Evolutionary conservation across 2,113 vertebrate genomes (phyloP).

Genomic region (Alethe castanea): DNA sequence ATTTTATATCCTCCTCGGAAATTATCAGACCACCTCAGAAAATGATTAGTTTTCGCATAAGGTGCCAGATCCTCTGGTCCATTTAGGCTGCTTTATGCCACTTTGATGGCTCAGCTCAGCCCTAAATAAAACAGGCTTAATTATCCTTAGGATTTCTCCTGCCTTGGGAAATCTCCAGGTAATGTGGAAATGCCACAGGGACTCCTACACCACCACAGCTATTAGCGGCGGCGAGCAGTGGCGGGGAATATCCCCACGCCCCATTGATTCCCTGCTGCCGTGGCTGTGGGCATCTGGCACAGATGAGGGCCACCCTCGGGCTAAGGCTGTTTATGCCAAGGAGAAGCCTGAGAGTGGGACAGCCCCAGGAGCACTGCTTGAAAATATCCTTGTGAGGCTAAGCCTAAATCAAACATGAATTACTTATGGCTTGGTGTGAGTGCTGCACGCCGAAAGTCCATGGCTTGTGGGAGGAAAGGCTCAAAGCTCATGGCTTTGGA

Average conservation of each 20-base stretch:
- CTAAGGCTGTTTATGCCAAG: constrained; percentile 36
- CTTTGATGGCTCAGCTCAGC: constrained; percentile 59
- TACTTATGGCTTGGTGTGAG: background rate
- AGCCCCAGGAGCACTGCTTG: background rate
- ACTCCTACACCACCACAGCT: constrained; percentile 50
- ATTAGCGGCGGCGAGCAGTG: background rate
- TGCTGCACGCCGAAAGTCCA: background rate
- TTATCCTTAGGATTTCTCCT: constrained; percentile 68
- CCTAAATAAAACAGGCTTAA: constrained; percentile 68
- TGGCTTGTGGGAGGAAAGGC: background rate
- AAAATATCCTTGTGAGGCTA: background rate
- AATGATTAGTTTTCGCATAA: constrained; percentile 57
- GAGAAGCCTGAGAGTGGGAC: background rate
- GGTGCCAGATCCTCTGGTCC: constrained; percentile 57
- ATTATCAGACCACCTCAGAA: constrained; percentile 54
- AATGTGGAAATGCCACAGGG: constrained; percentile 62
- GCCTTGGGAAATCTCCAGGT: constrained; percentile 69
- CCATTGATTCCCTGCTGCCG: constrained; percentile 61
- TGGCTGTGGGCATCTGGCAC: constrained; percentile 53
- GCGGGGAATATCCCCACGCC: constrained; percentile 46
- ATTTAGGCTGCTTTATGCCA: constrained; percentile 66
- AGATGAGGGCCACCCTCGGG: constrained; percentile 18
- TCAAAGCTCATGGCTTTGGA: background rate
- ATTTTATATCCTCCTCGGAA: constrained; percentile 53
- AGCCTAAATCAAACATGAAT: background rate